A percentile compares a stretch with the other conserved stretches of the same genome.
Conservation (phyloP, 2,888 invertebrate genomes). For the Eutolmus rufibarbis region DNA sequence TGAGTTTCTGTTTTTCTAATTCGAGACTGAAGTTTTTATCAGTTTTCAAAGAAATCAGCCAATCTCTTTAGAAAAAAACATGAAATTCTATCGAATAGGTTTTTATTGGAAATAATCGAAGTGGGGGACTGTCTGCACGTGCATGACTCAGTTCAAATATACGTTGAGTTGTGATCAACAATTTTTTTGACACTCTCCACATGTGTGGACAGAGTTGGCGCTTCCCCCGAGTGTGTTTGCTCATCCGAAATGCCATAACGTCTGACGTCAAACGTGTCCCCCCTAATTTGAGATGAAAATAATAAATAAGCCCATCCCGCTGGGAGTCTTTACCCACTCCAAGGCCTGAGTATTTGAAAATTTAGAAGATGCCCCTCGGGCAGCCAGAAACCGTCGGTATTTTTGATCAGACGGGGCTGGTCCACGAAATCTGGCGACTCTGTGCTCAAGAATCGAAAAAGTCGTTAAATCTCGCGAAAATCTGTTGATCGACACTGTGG, state of each 20-base stretch:
- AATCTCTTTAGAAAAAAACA: no score
- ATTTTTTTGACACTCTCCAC: neutral
- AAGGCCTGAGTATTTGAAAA: neutral
- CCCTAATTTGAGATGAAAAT: conserved; percentile 9
- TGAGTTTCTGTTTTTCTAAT: no score
- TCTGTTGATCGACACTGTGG: neutral
- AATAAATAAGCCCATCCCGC: neutral
- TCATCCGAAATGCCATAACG: neutral
- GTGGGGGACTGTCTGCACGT: neutral
- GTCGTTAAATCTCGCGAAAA: neutral
- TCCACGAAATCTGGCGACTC: neutral
- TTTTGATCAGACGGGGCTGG: neutral
- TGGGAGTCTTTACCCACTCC: neutral
- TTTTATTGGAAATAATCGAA: neutral
- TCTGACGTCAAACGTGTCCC: conserved; percentile 29
- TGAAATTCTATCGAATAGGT: no score
- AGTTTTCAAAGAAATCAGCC: no score
- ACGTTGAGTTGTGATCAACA: neutral
- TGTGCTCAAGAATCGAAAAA: neutral
- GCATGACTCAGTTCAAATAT: neutral
- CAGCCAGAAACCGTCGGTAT: neutral
- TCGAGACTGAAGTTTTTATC: no score
- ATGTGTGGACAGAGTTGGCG: neutral
- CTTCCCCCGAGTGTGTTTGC: neutral
- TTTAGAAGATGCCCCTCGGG: neutral